phyloP scores from a whole-genome alignment of 2,797 vertebrate species.

The Mionectes olivaceus region DNA sequence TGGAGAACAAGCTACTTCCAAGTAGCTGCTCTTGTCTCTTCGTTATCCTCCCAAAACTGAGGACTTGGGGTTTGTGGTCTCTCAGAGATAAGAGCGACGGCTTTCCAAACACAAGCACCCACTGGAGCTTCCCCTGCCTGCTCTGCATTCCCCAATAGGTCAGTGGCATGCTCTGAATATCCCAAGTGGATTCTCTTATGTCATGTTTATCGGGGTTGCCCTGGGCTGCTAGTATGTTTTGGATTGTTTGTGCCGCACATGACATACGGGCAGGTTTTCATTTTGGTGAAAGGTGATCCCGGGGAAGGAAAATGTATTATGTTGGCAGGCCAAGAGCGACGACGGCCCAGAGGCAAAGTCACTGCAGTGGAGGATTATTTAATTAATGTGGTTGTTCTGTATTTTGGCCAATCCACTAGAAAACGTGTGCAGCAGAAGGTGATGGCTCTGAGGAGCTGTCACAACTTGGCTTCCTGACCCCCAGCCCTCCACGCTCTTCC shows the following conservation, averaged over 20 bases:
- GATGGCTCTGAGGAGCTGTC: background rate
- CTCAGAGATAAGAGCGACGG: background rate
- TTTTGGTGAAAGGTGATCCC: conserved; percentile 60
- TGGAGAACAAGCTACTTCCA: background rate
- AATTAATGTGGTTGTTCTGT: background rate
- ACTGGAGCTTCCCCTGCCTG: conserved; percentile 50
- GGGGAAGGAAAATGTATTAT: conserved; percentile 40
- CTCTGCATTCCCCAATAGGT: conserved; percentile 63
- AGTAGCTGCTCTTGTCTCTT: background rate
- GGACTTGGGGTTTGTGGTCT: background rate
- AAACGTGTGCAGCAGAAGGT: background rate
- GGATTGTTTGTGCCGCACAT: conserved; percentile 61
- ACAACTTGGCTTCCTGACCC: background rate
- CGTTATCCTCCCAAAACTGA: background rate
- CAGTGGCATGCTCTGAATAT: conserved; percentile 64
- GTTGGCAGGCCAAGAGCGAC: background rate
- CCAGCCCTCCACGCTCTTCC: accelerated
- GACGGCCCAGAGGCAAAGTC: conserved; percentile 3
- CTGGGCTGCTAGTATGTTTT: conserved; percentile 71
- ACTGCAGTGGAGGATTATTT: background rate
- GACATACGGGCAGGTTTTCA: conserved; percentile 64
- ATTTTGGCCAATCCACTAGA: background rate
- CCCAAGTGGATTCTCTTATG: conserved; percentile 65
- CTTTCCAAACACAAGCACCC: background rate
- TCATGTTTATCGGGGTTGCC: conserved; percentile 75